These are phyloP conservation scores for Zhuqinia jingwanae DNA, from an alignment of 2,888 invertebrate genomes.

Conservation along the genomic window DNA sequence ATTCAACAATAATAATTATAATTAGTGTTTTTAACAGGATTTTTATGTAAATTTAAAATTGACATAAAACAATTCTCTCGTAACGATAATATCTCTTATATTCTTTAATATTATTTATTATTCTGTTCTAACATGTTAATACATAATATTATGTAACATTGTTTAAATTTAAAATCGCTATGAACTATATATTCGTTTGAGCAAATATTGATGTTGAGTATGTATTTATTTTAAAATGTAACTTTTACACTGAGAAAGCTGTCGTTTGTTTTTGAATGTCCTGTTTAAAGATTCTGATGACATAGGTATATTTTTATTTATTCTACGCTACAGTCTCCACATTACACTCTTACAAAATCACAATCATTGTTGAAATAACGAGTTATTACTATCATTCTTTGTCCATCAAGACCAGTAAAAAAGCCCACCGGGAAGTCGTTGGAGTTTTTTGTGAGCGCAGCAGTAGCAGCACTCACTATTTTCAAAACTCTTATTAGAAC, in stretches of 20 bases:
- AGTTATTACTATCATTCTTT: slow-evolving; percentile 4
- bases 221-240: too few species aligned
- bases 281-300: too few species aligned
- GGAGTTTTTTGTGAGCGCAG: slow-evolving; percentile 51
- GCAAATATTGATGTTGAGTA: not conserved
- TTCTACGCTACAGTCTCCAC: too few species aligned
- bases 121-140: not conserved
- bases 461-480: slow-evolving; percentile 50
- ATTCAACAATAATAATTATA: not conserved
- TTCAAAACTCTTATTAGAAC: slow-evolving; percentile 31
- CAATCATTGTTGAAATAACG: not conserved
- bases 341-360: too few species aligned
- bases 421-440: slow-evolving; percentile 15
- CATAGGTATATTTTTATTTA: too few species aligned
- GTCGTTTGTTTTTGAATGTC: too few species aligned
- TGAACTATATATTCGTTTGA: not conserved
- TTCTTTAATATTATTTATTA: not conserved
- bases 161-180: not conserved
- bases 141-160: not conserved
- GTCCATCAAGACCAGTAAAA: slow-evolving; percentile 45
- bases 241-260: too few species aligned
- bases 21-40: too few species aligned
- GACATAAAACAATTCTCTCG: too few species aligned
- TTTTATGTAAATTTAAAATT: too few species aligned
- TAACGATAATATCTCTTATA: too few species aligned